phyloP scores from a whole-genome alignment of 2,888 invertebrate species.

The Drosophila eohydei region DNA sequence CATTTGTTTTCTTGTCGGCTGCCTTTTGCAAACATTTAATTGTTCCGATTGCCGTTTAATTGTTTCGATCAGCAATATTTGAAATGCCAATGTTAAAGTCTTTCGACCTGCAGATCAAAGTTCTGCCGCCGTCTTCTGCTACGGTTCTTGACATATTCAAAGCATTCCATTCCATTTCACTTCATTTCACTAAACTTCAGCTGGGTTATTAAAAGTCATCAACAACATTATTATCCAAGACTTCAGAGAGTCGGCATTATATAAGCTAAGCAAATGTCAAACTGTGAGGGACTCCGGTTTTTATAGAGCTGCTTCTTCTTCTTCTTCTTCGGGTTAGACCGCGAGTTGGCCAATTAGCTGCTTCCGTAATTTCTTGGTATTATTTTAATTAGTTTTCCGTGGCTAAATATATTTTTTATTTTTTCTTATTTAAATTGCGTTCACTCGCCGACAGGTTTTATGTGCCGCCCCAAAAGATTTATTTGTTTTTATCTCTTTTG shows the following conservation, averaged over 20 bases:
- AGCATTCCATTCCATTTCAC: slow-evolving; percentile 46
- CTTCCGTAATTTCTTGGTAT: slow-evolving; percentile 81
- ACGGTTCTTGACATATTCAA: slow-evolving; percentile 77
- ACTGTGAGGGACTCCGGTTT: slow-evolving; percentile 35
- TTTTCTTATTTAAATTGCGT: slow-evolving; percentile 66
- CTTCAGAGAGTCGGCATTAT: slow-evolving; percentile 43
- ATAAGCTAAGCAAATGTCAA: slow-evolving; percentile 68
- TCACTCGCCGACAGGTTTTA: slow-evolving; percentile 50
- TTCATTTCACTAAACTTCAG: slow-evolving; percentile 38
- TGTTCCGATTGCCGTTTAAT: slow-evolving; percentile 77
- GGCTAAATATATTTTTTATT: slow-evolving; percentile 16
- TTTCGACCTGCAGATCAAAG: slow-evolving; percentile 62
- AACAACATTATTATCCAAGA: slow-evolving; percentile 37
- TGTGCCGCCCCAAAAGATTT: slow-evolving; percentile 64
- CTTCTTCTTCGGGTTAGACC: slow-evolving; percentile 13
- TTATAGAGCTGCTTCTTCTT: slow-evolving; percentile 10
- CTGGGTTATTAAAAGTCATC: slow-evolving; percentile 66
- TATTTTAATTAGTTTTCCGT: slow-evolving; percentile 72
- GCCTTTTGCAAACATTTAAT: slow-evolving; percentile 75
- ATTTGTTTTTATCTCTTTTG: slow-evolving; percentile 43
- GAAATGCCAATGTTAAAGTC: slow-evolving; percentile 57
- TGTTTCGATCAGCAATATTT: slow-evolving; percentile 71
- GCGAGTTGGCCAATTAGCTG: slow-evolving; percentile 69
- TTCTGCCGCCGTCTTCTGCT: slow-evolving; percentile 50
- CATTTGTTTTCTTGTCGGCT: slow-evolving; percentile 42